Conservation (phyloP, 2,888 invertebrate species). For the Allacma fusca region DNA sequence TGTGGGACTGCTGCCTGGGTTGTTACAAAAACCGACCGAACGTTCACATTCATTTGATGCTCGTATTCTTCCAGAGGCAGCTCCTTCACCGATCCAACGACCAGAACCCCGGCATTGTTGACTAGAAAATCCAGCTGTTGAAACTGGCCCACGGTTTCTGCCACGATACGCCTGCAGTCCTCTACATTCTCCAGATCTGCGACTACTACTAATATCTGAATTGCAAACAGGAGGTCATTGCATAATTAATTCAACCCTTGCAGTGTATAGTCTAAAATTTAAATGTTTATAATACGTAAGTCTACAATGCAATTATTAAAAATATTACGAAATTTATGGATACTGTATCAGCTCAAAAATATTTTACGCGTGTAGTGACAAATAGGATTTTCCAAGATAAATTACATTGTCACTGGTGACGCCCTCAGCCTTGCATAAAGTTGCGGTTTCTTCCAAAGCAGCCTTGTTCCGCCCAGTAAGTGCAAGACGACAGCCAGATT, state of each 20-base stretch:
- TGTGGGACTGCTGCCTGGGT: conserved; percentile 89
- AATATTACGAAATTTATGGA: too few relatives aligned
- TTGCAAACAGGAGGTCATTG: too few relatives aligned
- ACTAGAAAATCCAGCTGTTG: conserved; percentile 56
- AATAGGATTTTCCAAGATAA: not conserved
- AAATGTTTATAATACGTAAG: too few relatives aligned
- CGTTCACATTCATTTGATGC: conserved; percentile 86
- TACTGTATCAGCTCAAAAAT: too few relatives aligned
- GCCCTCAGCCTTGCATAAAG: conserved; percentile 48
- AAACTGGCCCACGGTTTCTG: conserved; percentile 50
- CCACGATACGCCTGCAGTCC: conserved; percentile 51
- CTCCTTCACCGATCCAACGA: conserved; percentile 82
- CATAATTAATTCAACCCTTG: too few relatives aligned
- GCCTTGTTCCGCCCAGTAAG: conserved; percentile 75
- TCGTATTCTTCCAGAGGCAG: conserved; percentile 88
- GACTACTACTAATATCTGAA: conserved; percentile 48
- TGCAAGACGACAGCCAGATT: conserved; percentile 77
- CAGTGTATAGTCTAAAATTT: too few relatives aligned
- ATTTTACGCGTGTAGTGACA: too few relatives aligned
- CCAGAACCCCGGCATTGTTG: conserved; percentile 88
- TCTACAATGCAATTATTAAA: too few relatives aligned
- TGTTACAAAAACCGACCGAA: conserved; percentile 70
- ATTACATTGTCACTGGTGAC: not conserved
- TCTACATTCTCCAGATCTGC: conserved; percentile 50
- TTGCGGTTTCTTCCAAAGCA: conserved; percentile 69